These are phyloP conservation scores for Clarias magur DNA, from an alignment of 2,113 vertebrate genomes.

Conservation along the genomic window DNA sequence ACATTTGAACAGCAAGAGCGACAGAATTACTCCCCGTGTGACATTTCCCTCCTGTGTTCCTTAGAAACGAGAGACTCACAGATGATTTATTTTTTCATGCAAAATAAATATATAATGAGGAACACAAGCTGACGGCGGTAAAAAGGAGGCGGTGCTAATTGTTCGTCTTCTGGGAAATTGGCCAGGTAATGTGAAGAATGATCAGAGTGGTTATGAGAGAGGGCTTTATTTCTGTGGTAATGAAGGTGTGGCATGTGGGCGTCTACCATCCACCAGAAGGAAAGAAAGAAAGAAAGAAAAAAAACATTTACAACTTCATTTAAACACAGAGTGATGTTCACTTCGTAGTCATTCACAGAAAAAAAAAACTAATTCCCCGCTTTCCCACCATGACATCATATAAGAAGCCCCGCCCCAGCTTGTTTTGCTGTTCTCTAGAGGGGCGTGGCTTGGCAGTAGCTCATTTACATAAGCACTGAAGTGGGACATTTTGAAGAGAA, in stretches of 20 bases:
- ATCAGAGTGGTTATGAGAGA: not conserved
- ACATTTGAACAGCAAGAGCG: constrained; percentile 31
- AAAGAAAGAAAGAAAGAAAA: too few relatives aligned
- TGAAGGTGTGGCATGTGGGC: not conserved
- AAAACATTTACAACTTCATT: not conserved
- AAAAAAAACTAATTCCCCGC: too few relatives aligned
- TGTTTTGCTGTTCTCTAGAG: too few relatives aligned
- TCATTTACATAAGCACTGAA: too few relatives aligned
- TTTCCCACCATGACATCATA: too few relatives aligned
- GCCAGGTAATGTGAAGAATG: too few relatives aligned
- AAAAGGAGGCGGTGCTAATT: not conserved
- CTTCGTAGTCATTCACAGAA: too few relatives aligned
- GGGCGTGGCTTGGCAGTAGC: too few relatives aligned
- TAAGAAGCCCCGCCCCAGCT: too few relatives aligned
- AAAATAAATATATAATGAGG: constrained; percentile 17
- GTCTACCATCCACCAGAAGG: too few relatives aligned
- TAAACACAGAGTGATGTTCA: not conserved
- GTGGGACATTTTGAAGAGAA: too few relatives aligned
- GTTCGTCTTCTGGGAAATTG: not conserved
- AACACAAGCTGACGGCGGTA: not conserved
- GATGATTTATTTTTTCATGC: not conserved
- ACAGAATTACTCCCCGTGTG: not conserved
- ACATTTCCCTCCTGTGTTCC: not conserved
- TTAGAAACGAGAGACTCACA: constrained; percentile 1
- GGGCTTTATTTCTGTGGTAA: not conserved